Evolutionary conservation across 2,888 invertebrate species (phyloP).

Genomic region (Entomobrya proxima): DNA sequence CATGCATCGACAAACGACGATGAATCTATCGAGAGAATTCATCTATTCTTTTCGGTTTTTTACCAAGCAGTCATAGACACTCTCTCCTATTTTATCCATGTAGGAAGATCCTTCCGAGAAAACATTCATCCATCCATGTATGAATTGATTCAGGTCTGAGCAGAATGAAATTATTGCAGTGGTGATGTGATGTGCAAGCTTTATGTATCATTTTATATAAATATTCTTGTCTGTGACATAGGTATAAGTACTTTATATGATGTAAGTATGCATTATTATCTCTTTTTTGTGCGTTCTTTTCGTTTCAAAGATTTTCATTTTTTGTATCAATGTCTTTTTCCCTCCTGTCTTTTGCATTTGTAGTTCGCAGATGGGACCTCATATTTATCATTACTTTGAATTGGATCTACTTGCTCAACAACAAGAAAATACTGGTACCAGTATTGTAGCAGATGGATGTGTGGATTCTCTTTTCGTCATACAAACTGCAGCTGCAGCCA

Average conservation of each 20-base stretch:
- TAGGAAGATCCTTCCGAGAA: slow-evolving; percentile 56
- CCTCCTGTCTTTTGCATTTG: slow-evolving; percentile 51
- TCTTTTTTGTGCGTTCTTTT: slow-evolving; percentile 8
- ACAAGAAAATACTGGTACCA: slow-evolving; percentile 7
- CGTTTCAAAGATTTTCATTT: slow-evolving; percentile 13
- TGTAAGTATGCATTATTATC: slow-evolving; percentile 24
- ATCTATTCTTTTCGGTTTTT: slow-evolving; percentile 49
- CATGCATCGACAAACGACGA: slow-evolving; percentile 14
- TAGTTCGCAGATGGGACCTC: slow-evolving; percentile 46
- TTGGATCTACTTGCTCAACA: not conserved
- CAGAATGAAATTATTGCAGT: slow-evolving; percentile 74
- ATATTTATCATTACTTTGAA: slow-evolving; percentile 46
- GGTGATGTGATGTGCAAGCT: slow-evolving; percentile 54
- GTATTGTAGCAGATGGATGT: slow-evolving; percentile 25
- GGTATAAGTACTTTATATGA: too few relatives aligned
- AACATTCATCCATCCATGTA: slow-evolving; percentile 65
- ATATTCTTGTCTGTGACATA: too few relatives aligned
- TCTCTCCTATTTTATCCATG: not conserved
- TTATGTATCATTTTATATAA: slow-evolving; percentile 32
- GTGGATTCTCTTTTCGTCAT: not conserved
- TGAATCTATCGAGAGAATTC: slow-evolving; percentile 37
- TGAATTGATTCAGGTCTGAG: slow-evolving; percentile 74
- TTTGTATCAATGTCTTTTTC: slow-evolving; percentile 14
- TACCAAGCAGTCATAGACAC: slow-evolving; percentile 28
- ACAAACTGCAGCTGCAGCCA: not conserved